These are phyloP conservation scores for Mechanitis messenoides DNA, from an alignment of 2,888 invertebrate species.

Conservation along the genomic window DNA sequence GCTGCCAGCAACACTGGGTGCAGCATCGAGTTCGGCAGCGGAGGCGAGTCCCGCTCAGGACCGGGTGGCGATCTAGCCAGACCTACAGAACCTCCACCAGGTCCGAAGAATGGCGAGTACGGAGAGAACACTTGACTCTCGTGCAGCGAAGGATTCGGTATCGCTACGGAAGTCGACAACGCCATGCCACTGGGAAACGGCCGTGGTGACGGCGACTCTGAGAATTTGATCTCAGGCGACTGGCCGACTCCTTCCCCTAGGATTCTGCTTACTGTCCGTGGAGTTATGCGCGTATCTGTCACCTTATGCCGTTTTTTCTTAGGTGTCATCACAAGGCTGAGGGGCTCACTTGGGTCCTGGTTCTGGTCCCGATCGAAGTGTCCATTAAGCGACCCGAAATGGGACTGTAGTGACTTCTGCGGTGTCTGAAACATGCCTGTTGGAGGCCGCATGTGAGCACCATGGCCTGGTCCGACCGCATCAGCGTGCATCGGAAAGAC, in stretches of 20 bases:
- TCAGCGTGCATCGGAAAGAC: conserved; percentile 83
- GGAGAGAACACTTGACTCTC: conserved; percentile 95
- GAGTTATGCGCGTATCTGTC: conserved; percentile 94
- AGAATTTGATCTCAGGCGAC: conserved; percentile 77
- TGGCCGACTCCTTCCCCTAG: conserved; percentile 87
- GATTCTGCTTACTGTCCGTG: conserved; percentile 91
- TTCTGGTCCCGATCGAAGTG: conserved; percentile 81
- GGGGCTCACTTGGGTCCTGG: conserved; percentile 94
- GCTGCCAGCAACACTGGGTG: conserved; percentile 91
- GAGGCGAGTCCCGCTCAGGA: conserved; percentile 87
- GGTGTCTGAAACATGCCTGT: conserved; percentile 90
- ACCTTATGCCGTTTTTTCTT: conserved; percentile 99
- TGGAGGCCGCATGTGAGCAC: conserved; percentile 76
- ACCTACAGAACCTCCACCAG: conserved; percentile 69
- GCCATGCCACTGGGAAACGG: conserved; percentile 91
- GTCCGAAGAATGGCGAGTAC: conserved; percentile 92
- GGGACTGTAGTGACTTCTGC: conserved; percentile 83
- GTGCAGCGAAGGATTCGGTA: conserved; percentile 96
- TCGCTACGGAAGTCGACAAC: conserved; percentile 96
- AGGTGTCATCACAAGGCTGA: conserved; percentile 94
- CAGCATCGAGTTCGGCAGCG: conserved; percentile 88
- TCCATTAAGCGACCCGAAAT: conserved; percentile 80
- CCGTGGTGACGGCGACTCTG: conserved; percentile 84
- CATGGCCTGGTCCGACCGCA: conserved; percentile 68
- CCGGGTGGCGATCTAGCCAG: conserved; percentile 77